Evolutionary conservation across 2,797 vertebrate species (phyloP), one percentile per base, ranked within the genome.

Genomic region (Chanos chanos): DNA sequence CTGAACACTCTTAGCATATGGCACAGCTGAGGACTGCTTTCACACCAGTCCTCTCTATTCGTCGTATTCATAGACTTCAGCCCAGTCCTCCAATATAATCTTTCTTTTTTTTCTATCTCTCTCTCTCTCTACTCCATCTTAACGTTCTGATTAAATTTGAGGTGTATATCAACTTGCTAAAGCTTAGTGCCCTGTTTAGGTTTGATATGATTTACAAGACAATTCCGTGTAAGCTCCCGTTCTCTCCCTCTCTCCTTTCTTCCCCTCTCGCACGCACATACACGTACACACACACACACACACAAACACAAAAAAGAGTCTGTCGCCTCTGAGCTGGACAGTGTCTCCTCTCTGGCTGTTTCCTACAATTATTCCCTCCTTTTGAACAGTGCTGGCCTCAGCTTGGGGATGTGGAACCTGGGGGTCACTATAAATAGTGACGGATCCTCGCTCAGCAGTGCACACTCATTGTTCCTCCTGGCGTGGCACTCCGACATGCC

Each of bases 281-380:
- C 16, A n/a, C 39, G 9, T 27, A 37, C 48, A 36, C 24, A 34
- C 36, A 49, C 51, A 41, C 40, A 44, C n/a, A n/a, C n/a, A n/a
- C n/a, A n/a, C n/a, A n/a, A n/a, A n/a, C n/a, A n/a, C n/a, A n/a
- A n/a, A n/a, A n/a, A n/a, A n/a, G n/a, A n/a, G n/a, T n/a, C n/a
- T n/a, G 51, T 57, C 28, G 51, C 57, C 53, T 65, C 36, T 13
- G 51, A 55, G 54, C 50, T 63, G 55, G 47, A 64, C 61, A 70
- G 56, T 27, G 64, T 74, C 64, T 72, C 57, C 33, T 62, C 36
- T 66, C 52, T 58, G 63, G 60, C 64, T 51, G 21, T 70, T 76
- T 78, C 75, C 73, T 75, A 61, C 58, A 55, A 73, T 77, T 75
- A 70, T 73, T 65, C 54, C 51, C 39, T 55, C 44, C 19, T 49